Conservation (phyloP, 2,113 vertebrate genomes). For the Myiozetetes cayanensis region DNA sequence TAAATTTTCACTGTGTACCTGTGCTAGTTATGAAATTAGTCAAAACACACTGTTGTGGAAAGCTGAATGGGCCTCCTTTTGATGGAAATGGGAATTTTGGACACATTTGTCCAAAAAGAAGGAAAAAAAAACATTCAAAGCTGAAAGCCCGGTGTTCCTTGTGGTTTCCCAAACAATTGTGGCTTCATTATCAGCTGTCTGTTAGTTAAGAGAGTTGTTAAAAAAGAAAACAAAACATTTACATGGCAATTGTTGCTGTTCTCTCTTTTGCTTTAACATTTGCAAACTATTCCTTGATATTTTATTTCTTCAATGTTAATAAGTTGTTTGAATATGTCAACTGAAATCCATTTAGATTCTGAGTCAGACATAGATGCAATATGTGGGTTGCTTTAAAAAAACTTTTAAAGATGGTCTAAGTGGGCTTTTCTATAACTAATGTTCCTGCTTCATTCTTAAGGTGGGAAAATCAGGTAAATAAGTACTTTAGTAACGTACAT, state of each 20-base stretch:
- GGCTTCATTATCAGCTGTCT: not conserved
- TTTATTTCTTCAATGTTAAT: too few relatives aligned
- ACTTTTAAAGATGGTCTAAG: not conserved
- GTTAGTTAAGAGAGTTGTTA: not conserved
- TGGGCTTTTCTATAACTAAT: not conserved
- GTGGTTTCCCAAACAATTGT: not conserved
- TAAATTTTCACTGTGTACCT: not conserved
- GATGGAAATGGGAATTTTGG: not conserved
- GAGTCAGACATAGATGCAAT: not conserved
- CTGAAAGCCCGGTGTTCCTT: not conserved
- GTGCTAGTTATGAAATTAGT: not conserved
- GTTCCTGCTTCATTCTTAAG: not conserved
- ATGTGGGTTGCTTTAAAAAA: not conserved
- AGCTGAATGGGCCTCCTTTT: not conserved
- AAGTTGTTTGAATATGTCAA: not conserved
- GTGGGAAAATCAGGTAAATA: not conserved
- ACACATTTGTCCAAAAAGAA: not conserved
- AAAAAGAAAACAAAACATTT: not conserved
- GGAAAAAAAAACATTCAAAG: too few relatives aligned
- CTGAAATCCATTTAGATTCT: not conserved
- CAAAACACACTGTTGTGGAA: not conserved
- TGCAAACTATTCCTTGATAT: not conserved
- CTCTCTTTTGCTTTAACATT: not conserved
- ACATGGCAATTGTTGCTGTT: not conserved
- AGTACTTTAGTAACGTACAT: not conserved